Conservation (phyloP, 2,797 vertebrate species). For the Phoxinus dragarum region DNA sequence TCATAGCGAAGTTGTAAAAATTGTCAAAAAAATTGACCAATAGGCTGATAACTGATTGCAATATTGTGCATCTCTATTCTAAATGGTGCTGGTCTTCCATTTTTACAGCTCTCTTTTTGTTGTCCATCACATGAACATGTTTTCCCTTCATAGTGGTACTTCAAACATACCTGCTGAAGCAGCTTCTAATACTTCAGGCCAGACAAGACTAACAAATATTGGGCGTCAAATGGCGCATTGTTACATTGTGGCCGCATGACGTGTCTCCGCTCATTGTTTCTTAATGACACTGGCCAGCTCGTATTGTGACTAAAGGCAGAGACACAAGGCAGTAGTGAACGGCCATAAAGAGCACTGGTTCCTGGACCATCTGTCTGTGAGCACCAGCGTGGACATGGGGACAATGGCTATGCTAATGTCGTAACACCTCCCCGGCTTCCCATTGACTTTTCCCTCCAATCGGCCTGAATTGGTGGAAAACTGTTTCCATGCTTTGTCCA, state of each 20-base stretch:
- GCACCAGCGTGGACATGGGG: constrained; percentile 23
- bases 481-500: not conserved
- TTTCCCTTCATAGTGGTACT: not conserved
- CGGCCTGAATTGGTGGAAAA: not conserved
- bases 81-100: not conserved
- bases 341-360: constrained; percentile 49
- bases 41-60: not conserved
- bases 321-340: constrained; percentile 33
- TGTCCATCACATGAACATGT: not conserved
- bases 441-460: constrained; percentile 32
- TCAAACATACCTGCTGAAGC: not conserved
- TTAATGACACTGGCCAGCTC: constrained; percentile 36
- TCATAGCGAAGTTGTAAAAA: not conserved
- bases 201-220: constrained; percentile 11
- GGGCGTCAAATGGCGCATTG: constrained; percentile 11
- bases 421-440: constrained; percentile 42
- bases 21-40: not conserved
- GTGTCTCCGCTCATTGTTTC: constrained; percentile 38
- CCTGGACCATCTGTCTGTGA: constrained; percentile 67
- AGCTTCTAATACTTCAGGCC: not conserved
- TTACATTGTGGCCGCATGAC: constrained; percentile 7
- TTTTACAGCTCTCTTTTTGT: not conserved
- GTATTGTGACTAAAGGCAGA: constrained; percentile 11
- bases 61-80: not conserved
- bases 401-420: constrained; percentile 65